Conservation (phyloP, 2,888 invertebrate genomes). For the Argyresthia albistria region DNA sequence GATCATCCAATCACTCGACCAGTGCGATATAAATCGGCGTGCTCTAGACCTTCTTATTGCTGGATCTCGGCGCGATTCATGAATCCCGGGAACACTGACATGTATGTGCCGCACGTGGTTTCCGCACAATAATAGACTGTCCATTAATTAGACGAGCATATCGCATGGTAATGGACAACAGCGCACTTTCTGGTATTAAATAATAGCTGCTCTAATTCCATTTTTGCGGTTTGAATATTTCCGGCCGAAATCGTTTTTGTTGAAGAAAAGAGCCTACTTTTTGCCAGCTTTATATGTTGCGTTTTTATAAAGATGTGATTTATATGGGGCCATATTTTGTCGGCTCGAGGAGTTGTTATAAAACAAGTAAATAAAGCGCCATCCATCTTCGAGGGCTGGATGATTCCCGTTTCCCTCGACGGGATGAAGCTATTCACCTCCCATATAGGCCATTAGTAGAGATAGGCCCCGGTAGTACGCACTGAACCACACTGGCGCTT, state of each 20-base stretch:
- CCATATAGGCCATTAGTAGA: conserved; percentile 61
- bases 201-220: conserved; percentile 5
- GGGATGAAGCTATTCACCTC: conserved; percentile 14
- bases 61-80: neutral
- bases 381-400: conserved; percentile 26
- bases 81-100: conserved; percentile 6
- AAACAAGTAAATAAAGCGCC: conserved; percentile 25
- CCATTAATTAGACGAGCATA: conserved; percentile 61
- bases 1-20: too few species aligned
- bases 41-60: neutral
- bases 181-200: conserved; percentile 26
- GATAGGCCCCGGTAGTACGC: conserved; percentile 34
- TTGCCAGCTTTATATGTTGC: neutral
- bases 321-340: neutral
- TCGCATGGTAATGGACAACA: conserved; percentile 57
- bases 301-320: neutral
- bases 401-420: conserved; percentile 30
- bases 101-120: conserved; percentile 28
- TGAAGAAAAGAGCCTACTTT: neutral
- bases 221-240: conserved; percentile 30
- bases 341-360: conserved; percentile 2
- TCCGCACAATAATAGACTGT: conserved; percentile 46
- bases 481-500: neutral
- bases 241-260: neutral
- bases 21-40: too few species aligned